Evolutionary conservation across 2,888 invertebrate species (phyloP).

Genomic region (Lepidocyrtinus sp.): DNA sequence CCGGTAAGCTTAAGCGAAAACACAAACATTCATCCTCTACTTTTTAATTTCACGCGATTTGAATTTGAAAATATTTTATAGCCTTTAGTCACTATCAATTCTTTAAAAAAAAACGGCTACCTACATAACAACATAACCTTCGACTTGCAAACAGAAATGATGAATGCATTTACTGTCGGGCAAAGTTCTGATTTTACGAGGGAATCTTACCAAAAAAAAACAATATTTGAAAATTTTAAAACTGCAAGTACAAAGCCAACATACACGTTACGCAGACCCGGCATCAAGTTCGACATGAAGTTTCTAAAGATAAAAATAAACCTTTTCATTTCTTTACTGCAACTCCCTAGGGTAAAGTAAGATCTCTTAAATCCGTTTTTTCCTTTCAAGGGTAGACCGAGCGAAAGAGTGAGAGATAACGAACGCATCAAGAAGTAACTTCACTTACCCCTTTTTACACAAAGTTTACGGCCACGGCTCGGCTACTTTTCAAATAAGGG

Average conservation of each 20-base stretch:
- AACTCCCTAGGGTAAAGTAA: not conserved
- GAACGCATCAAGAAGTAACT: not conserved
- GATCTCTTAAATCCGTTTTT: constrained; percentile 1
- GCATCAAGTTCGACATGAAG: not conserved
- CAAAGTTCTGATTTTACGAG: not conserved
- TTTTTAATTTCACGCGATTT: no score
- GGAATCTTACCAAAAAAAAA: not conserved
- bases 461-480: constrained; percentile 9
- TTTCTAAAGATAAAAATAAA: constrained; percentile 2
- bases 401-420: not conserved
- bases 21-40: no score
- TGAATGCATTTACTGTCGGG: no score
- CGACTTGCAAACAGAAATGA: no score
- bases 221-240: not conserved
- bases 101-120: no score
- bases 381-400: not conserved
- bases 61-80: no score
- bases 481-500: constrained; percentile 4
- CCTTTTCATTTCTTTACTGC: not conserved
- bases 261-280: not conserved
- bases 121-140: no score
- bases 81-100: no score
- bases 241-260: not conserved
- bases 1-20: constrained; percentile 31
- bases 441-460: constrained; percentile 4